phyloP scores from a whole-genome alignment of 2,797 vertebrate species.

The Apogon hyalosoma region DNA sequence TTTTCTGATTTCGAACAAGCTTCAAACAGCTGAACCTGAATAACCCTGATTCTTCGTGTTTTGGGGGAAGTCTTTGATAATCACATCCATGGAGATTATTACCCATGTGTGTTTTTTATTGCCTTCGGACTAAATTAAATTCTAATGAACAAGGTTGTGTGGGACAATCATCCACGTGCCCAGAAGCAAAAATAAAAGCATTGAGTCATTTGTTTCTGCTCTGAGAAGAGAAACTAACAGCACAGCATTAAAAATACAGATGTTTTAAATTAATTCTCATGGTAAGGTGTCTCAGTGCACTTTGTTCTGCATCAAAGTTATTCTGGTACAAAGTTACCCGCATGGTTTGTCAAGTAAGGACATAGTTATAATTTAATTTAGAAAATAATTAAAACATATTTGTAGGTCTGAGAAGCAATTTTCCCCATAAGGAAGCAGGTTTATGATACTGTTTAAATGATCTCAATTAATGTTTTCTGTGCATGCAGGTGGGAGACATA shows the following conservation, averaged over 20 bases:
- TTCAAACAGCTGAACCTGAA: background rate
- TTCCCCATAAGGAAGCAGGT: background rate
- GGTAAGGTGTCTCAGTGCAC: conserved; percentile 1
- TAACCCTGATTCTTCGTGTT: conserved; percentile 6
- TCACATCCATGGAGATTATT: conserved; percentile 11
- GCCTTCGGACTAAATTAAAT: conserved; percentile 26
- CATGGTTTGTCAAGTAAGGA: conserved; percentile 21
- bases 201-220: conserved; percentile 34
- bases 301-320: conserved; percentile 17
- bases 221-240: conserved; percentile 29
- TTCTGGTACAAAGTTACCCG: conserved; percentile 13
- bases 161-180: conserved; percentile 16
- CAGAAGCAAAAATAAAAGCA: conserved; percentile 32
- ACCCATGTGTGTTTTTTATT: background rate
- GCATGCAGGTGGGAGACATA: too few relatives aligned
- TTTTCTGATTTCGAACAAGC: background rate
- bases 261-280: conserved; percentile 37
- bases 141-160: conserved; percentile 2
- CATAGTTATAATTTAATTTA: conserved; percentile 7
- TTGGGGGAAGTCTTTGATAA: conserved; percentile 24
- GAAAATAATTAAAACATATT: conserved; percentile 36
- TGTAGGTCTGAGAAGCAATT: conserved; percentile 5
- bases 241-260: conserved; percentile 16
- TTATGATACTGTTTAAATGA: conserved; percentile 2
- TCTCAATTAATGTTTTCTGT: background rate